A percentile compares a stretch with the other conserved stretches of the same genome.
These are phyloP conservation scores for Muschampia plurimacula DNA, from an alignment of 2,888 invertebrate species.

Conservation along the genomic window DNA sequence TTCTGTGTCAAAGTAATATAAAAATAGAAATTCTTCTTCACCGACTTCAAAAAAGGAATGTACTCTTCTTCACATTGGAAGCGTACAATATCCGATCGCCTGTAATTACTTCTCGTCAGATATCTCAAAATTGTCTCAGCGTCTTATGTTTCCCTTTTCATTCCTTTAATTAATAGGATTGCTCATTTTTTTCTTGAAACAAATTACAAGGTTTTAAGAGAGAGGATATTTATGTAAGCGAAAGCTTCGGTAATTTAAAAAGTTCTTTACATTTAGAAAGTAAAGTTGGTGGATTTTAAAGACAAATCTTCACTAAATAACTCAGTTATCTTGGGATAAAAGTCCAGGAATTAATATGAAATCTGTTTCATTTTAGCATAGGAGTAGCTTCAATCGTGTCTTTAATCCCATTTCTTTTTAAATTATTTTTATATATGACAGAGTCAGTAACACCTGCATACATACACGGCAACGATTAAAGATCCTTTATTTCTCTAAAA, in stretches of 20 bases:
- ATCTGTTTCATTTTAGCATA: background rate
- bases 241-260: slow-evolving; percentile 17
- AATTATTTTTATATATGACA: too few species aligned
- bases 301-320: slow-evolving; percentile 1
- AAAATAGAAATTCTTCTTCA: too few species aligned
- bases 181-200: slow-evolving; percentile 21
- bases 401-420: too few species aligned
- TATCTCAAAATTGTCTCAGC: slow-evolving; percentile 6
- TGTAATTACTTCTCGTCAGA: background rate
- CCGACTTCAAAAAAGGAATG: too few species aligned
- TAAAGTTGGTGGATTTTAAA: slow-evolving; percentile 1
- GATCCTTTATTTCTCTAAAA: too few species aligned
- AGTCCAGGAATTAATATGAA: background rate
- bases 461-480: too few species aligned
- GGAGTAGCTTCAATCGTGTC: background rate
- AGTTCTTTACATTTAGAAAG: slow-evolving; percentile 12
- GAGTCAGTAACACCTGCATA: too few species aligned
- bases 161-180: slow-evolving; percentile 28
- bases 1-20: too few species aligned
- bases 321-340: background rate
- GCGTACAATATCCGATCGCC: slow-evolving; percentile 16
- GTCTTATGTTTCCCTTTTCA: slow-evolving; percentile 16
- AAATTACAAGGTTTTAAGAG: slow-evolving; percentile 19
- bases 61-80: background rate
- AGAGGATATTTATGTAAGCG: slow-evolving; percentile 22